These are phyloP conservation scores for Bungarus multicinctus DNA, from an alignment of 2,113 vertebrate species.

Conservation along the genomic window DNA sequence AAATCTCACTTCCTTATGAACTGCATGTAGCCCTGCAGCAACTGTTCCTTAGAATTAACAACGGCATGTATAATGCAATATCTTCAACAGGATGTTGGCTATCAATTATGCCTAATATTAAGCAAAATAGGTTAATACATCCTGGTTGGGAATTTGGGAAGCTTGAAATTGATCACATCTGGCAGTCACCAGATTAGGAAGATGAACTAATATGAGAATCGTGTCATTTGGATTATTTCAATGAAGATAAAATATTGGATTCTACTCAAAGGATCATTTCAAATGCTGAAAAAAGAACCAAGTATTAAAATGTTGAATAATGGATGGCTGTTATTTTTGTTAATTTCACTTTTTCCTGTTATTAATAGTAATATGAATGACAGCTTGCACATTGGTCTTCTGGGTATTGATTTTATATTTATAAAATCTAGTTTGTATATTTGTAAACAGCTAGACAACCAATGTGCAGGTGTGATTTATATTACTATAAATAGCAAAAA, in stretches of 20 bases:
- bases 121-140: neutral
- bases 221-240: neutral
- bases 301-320: neutral
- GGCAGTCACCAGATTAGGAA: neutral
- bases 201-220: neutral
- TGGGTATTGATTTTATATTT: neutral
- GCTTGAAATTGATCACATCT: neutral
- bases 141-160: neutral
- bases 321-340: neutral
- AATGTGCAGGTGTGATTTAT: too few species aligned
- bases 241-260: neutral
- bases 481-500: too few species aligned
- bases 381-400: too few species aligned
- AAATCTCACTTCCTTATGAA: neutral
- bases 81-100: neutral
- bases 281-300: neutral
- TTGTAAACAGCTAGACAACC: neutral
- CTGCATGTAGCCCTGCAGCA: neutral
- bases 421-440: neutral
- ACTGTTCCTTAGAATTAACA: neutral
- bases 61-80: fast-evolving
- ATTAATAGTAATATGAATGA: neutral
- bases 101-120: neutral
- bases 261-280: neutral
- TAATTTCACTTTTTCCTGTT: neutral